These are phyloP conservation scores for Pelmatolapia mariae DNA, from an alignment of 2,113 vertebrate species.

Conservation along the genomic window DNA sequence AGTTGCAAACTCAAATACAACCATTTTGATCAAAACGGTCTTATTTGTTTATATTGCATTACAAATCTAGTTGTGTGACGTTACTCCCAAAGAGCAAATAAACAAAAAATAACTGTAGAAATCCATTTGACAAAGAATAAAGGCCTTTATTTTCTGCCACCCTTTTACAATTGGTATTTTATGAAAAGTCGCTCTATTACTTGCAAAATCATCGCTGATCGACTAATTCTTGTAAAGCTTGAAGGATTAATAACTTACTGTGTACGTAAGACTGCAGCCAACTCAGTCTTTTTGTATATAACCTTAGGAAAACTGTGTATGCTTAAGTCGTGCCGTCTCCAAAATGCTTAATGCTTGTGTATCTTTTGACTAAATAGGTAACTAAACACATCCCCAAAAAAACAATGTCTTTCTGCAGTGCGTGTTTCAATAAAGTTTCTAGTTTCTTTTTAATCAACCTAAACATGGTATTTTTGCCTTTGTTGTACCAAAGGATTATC, in stretches of 20 bases:
- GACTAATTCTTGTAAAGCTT: slow-evolving; percentile 29
- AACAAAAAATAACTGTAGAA: not conserved
- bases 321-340: slow-evolving; percentile 81
- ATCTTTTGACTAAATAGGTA: slow-evolving; percentile 94
- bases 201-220: slow-evolving; percentile 27
- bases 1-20: slow-evolving; percentile 24
- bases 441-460: slow-evolving; percentile 89
- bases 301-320: slow-evolving; percentile 69
- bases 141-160: slow-evolving; percentile 24
- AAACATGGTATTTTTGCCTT: slow-evolving; percentile 94
- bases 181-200: not conserved
- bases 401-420: slow-evolving; percentile 82
- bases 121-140: slow-evolving; percentile 13
- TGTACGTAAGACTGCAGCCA: slow-evolving; percentile 79
- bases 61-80: slow-evolving; percentile 29
- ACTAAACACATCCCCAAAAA: slow-evolving; percentile 84
- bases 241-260: slow-evolving; percentile 15
- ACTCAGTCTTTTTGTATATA: slow-evolving; percentile 82
- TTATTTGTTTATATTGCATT: slow-evolving; percentile 9
- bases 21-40: slow-evolving; percentile 12
- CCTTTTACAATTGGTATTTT: slow-evolving; percentile 23
- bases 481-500: slow-evolving; percentile 65
- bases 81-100: not conserved
- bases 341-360: slow-evolving; percentile 90
- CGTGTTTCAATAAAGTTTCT: slow-evolving; percentile 96